Conservation (phyloP, 2,888 invertebrate species). For the Hoplodrina ambigua region DNA sequence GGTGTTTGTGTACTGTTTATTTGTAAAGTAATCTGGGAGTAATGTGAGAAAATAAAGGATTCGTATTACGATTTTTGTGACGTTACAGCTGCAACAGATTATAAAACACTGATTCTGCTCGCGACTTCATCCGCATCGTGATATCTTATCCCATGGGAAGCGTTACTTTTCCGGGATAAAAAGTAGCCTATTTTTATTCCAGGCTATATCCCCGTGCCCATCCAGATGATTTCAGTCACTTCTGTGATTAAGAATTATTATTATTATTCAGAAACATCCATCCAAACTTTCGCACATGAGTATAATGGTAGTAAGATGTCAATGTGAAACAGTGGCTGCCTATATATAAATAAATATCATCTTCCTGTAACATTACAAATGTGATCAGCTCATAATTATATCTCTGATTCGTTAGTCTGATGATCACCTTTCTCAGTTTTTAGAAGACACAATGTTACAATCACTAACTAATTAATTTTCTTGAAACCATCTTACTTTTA, state of each 20-base stretch:
- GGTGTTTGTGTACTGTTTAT: conserved; percentile 19
- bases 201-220: no score
- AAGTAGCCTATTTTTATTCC: no score
- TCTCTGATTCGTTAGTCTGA: not conserved
- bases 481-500: conserved; percentile 33
- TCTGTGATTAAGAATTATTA: no score
- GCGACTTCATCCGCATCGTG: no score
- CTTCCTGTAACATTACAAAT: not conserved
- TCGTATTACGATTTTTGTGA: not conserved
- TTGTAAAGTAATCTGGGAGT: conserved; percentile 15
- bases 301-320: no score
- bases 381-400: not conserved
- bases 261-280: no score
- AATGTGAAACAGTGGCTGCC: no score
- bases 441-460: conserved; percentile 19
- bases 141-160: no score
- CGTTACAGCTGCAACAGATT: not conserved
- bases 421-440: conserved; percentile 3
- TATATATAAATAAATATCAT: not conserved
- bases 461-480: conserved; percentile 38
- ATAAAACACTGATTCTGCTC: not conserved
- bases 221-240: no score
- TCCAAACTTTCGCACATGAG: no score
- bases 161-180: no score
- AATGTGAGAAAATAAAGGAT: not conserved